Conservation (phyloP, 2,113 vertebrate species). For the Peromyscus maniculatus region DNA sequence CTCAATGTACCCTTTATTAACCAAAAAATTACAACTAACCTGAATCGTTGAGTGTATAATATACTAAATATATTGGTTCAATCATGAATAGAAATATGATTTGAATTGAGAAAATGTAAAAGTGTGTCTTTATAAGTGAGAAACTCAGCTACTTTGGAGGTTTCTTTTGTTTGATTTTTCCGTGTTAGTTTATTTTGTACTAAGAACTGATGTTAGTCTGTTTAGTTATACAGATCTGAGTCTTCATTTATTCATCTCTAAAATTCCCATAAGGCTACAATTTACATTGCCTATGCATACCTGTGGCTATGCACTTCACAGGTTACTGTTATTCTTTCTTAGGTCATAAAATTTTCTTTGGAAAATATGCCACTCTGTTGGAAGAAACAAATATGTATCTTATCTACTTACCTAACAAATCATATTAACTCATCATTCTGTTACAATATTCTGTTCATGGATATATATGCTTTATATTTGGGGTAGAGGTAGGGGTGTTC, state of each 20-base stretch:
- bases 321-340: background rate
- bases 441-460: background rate
- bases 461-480: background rate
- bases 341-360: background rate
- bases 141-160: background rate
- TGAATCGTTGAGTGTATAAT: background rate
- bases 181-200: background rate
- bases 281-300: background rate
- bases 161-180: too few relatives aligned
- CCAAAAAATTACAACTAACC: background rate
- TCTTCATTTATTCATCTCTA: background rate
- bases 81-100: background rate
- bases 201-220: fast-evolving
- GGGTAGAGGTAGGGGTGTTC: fast-evolving
- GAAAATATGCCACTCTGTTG: background rate
- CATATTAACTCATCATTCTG: background rate
- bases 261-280: fast-evolving
- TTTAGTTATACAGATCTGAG: background rate
- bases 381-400: fast-evolving
- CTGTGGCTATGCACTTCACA: background rate
- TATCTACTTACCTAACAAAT: background rate
- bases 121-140: background rate
- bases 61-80: background rate
- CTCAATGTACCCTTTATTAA: background rate
- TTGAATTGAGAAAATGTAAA: background rate